Evolutionary conservation across 2,113 vertebrate species (phyloP).

Genomic region (Coreoperca whiteheadi): DNA sequence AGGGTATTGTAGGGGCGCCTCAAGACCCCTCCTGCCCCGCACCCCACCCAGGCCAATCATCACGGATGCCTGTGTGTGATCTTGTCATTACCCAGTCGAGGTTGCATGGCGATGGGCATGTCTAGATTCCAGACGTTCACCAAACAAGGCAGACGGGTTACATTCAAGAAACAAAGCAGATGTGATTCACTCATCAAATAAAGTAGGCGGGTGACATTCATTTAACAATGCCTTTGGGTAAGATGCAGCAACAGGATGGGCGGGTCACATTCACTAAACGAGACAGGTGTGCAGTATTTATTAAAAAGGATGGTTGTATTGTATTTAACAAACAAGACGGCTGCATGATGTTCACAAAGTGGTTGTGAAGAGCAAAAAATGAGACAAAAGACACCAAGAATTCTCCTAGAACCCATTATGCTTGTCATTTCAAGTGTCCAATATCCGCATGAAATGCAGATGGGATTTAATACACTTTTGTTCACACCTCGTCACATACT

Average conservation of each 20-base stretch:
- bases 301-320: not conserved
- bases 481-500: not conserved
- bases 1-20: conserved; percentile 35
- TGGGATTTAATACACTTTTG: not conserved
- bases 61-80: conserved; percentile 10
- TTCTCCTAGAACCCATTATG: not conserved
- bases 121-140: conserved; percentile 27
- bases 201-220: conserved; percentile 34
- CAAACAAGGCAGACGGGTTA: conserved; percentile 26
- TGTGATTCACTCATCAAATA: conserved; percentile 35
- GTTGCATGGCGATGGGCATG: conserved; percentile 1
- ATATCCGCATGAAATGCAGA: not conserved
- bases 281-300: conserved; percentile 15
- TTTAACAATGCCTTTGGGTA: conserved; percentile 43
- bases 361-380: not conserved
- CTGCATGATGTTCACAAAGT: not conserved
- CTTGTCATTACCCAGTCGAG: conserved; percentile 19
- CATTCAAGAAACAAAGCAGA: conserved; percentile 22
- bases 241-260: conserved; percentile 25
- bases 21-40: not conserved
- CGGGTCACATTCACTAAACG: not conserved
- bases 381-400: not conserved
- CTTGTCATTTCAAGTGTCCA: not conserved
- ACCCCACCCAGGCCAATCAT: conserved; percentile 15
- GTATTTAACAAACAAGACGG: not conserved